phyloP scores from a whole-genome alignment of 2,113 vertebrate genomes.

The Fulmarus glacialis region DNA sequence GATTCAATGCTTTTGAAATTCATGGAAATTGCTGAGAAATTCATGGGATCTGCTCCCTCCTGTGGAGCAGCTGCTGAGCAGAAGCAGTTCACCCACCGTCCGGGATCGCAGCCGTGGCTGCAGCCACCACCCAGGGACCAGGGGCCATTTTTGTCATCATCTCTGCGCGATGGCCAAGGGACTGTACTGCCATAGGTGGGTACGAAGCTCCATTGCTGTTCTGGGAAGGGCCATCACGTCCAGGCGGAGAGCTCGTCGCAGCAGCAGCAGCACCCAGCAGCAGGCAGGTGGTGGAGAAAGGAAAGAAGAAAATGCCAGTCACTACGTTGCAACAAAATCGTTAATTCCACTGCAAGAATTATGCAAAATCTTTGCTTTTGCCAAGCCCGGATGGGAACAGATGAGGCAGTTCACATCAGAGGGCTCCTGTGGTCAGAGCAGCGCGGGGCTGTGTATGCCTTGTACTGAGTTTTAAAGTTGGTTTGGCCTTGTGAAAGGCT shows the following conservation, averaged over 20 bases:
- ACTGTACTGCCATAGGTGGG: rapidly evolving
- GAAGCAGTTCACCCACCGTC: neutral
- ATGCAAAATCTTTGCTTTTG: neutral
- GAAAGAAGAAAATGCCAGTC: neutral
- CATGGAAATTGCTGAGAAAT: neutral
- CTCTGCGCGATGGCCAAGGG: rapidly evolving
- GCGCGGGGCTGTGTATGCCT: rapidly evolving
- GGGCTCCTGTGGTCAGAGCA: neutral
- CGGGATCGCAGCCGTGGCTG: neutral
- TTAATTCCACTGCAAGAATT: neutral
- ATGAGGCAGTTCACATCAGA: rapidly evolving
- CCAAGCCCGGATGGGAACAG: neutral
- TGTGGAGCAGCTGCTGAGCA: slow-evolving; percentile 51
- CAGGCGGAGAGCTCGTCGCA: neutral
- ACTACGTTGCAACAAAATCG: neutral
- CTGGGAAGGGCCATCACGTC: rapidly evolving
- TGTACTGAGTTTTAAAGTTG: neutral
- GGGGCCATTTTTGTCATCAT: neutral
- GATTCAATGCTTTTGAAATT: neutral
- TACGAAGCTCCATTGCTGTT: neutral
- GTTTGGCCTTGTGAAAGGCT: neutral
- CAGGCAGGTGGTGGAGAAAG: neutral
- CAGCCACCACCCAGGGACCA: neutral
- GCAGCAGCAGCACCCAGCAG: neutral
- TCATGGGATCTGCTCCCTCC: slow-evolving; percentile 49